phyloP scores from a whole-genome alignment of 2,888 invertebrate species.

The Polymixis lichenea region DNA sequence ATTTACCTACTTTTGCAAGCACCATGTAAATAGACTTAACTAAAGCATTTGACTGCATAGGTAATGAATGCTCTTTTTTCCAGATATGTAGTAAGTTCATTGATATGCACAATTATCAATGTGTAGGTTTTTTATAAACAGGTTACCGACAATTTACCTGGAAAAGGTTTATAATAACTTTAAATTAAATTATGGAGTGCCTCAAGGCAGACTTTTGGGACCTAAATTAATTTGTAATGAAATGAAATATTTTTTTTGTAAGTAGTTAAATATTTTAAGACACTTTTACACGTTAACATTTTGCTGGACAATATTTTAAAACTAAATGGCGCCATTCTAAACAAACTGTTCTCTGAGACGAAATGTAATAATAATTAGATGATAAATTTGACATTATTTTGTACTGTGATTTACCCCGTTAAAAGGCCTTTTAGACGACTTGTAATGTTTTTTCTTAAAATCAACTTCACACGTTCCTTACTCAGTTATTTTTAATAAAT shows the following conservation, averaged over 20 bases:
- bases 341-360: too few relatives aligned
- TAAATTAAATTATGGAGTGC: background rate
- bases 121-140: background rate
- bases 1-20: slow-evolving; percentile 6
- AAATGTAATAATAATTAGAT: background rate
- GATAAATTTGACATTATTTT: background rate
- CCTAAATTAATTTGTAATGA: background rate
- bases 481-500: background rate
- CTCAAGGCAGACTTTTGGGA: slow-evolving; percentile 2
- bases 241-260: too few relatives aligned
- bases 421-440: background rate
- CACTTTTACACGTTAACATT: too few relatives aligned
- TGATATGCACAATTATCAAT: too few relatives aligned
- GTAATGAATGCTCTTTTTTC: background rate
- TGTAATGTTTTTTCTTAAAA: background rate
- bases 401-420: background rate
- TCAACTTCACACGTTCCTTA: background rate
- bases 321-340: too few relatives aligned
- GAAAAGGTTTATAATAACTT: background rate
- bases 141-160: background rate
- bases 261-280: too few relatives aligned
- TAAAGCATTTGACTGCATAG: slow-evolving; percentile 15
- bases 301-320: too few relatives aligned
- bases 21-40: background rate
- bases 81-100: background rate